These are phyloP conservation scores for Drosophila quinaria DNA, from an alignment of 2,888 invertebrate genomes.

Conservation along the genomic window DNA sequence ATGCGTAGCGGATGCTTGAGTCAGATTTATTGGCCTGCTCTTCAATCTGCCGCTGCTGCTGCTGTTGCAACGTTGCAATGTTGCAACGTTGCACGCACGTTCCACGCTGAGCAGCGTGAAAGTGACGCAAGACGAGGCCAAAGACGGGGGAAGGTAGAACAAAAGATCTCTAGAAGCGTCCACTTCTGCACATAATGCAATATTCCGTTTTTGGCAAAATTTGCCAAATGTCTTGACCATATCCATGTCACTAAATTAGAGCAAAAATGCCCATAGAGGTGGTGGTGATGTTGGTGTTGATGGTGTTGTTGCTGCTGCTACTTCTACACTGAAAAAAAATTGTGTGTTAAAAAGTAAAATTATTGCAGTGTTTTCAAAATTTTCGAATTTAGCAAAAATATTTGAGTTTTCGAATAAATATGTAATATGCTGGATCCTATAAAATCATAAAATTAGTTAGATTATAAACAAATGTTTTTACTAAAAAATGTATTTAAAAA, in stretches of 20 bases:
- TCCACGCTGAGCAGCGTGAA: slow-evolving; percentile 76
- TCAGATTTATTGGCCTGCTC: slow-evolving; percentile 75
- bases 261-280: slow-evolving; percentile 41
- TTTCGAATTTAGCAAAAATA: too few species aligned
- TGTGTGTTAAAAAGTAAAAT: too few species aligned
- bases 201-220: slow-evolving; percentile 60
- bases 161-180: slow-evolving; percentile 56
- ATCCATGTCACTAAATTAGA: slow-evolving; percentile 73
- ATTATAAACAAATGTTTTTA: too few species aligned
- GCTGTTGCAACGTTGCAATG: not conserved
- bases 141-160: slow-evolving; percentile 37
- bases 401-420: too few species aligned
- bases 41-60: slow-evolving; percentile 47
- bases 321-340: too few species aligned
- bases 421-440: too few species aligned
- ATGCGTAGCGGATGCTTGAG: slow-evolving; percentile 70
- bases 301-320: slow-evolving; percentile 16
- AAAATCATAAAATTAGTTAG: too few species aligned
- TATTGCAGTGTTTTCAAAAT: too few species aligned
- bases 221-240: slow-evolving; percentile 61
- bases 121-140: slow-evolving; percentile 46
- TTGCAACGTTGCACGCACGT: slow-evolving; percentile 45
- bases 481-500: too few species aligned
- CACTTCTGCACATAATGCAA: slow-evolving; percentile 45
- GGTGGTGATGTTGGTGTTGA: slow-evolving; percentile 45